phyloP scores from a whole-genome alignment of 1,140 invertebrate species.

The Ostrea denselamellosa region DNA sequence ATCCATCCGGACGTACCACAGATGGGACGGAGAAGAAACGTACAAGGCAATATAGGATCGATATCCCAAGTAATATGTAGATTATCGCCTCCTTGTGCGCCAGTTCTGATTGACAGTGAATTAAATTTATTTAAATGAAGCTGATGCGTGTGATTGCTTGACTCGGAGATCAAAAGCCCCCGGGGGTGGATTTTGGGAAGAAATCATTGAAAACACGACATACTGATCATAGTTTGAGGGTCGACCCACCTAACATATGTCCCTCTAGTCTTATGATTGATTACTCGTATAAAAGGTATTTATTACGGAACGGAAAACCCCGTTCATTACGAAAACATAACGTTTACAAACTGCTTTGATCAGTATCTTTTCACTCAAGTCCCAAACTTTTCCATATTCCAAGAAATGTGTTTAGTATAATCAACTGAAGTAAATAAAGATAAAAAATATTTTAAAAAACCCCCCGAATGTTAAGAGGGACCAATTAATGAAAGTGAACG shows the following conservation, averaged over 20 bases:
- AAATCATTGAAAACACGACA: conserved; percentile 33
- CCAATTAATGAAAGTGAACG: neutral
- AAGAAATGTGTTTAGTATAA: neutral
- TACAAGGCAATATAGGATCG: neutral
- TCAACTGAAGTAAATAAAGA: conserved; percentile 27
- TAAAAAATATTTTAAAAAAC: neutral
- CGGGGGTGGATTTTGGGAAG: conserved; percentile 6
- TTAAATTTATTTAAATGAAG: conserved; percentile 38
- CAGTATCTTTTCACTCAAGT: neutral
- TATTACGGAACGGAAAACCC: conserved; percentile 11
- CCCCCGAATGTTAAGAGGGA: neutral
- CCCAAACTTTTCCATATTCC: neutral
- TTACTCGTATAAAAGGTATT: conserved; percentile 33
- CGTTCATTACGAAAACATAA: neutral
- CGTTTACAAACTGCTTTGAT: conserved; percentile 31
- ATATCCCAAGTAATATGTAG: neutral
- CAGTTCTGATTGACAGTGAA: conserved; percentile 22
- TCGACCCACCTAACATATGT: conserved; percentile 34
- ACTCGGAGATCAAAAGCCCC: conserved; percentile 11
- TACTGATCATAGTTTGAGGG: neutral
- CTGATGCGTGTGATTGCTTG: conserved; percentile 36
- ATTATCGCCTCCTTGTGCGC: conserved; percentile 17
- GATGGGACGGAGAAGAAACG: conserved; percentile 5
- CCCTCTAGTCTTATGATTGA: conserved; percentile 5
- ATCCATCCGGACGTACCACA: neutral